These are phyloP conservation scores for Myotis lucifugus DNA, from an alignment of 2,113 vertebrate genomes.

Conservation along the genomic window DNA sequence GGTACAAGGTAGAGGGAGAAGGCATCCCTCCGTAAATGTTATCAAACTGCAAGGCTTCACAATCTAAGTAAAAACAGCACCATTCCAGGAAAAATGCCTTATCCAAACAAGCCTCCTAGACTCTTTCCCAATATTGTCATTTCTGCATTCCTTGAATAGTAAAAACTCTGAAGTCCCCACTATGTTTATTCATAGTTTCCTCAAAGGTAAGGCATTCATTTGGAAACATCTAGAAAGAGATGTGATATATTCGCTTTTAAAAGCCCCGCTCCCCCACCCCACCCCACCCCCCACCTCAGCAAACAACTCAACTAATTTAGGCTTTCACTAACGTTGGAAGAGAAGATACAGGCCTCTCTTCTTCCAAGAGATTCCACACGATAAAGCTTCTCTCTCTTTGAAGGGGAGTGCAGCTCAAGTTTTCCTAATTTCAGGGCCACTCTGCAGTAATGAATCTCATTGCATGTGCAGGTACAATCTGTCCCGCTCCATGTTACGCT, in stretches of 20 bases:
- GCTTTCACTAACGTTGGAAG: neutral
- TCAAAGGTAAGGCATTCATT: neutral
- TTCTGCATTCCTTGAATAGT: neutral
- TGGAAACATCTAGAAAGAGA: neutral
- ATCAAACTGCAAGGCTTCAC: neutral
- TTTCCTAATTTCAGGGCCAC: neutral
- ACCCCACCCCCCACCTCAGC: too few species aligned
- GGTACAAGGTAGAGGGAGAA: neutral
- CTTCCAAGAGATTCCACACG: neutral
- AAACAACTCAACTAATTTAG: neutral
- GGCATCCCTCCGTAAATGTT: accelerated
- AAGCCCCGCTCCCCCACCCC: accelerated
- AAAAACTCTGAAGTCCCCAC: neutral
- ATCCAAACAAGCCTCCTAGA: neutral
- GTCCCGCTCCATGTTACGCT: accelerated
- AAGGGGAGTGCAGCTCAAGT: neutral
- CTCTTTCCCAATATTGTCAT: neutral
- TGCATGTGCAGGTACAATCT: neutral
- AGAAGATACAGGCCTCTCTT: neutral
- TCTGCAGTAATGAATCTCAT: neutral
- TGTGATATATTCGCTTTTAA: neutral
- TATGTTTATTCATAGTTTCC: neutral
- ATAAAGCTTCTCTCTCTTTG: neutral
- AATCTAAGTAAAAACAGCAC: neutral
- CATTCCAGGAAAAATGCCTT: neutral